Base-by-base conservation (phyloP, 2,888 invertebrate species). In the Rhogogaster chlorosoma region DNA sequence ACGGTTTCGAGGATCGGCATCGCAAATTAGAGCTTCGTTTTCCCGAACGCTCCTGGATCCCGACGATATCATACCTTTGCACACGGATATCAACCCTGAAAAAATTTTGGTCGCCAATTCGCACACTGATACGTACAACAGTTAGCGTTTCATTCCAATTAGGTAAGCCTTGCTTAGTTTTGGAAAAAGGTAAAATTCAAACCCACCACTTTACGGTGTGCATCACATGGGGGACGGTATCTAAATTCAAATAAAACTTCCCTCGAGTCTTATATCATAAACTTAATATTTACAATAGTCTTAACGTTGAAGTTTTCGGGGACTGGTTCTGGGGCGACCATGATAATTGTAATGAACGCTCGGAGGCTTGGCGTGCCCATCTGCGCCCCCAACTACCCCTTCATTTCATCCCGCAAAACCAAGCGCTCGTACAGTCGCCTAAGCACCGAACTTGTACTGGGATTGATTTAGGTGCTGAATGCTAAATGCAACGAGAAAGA, bases 401-500 rank as follows among this genome's bases (percentile, higher is more conserved):
- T 80, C 45, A 78, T 83, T 83, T 83, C 26, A 22, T 70, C 67
- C 67, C 70, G 86, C 75, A 57, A 85, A 83, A 86, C 83, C 85
- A 85, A 84, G 85, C 80, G 84, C 85, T 86, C 88, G 88, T 82
- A 53, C 18, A 53, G 82, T 87, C 78, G 83, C 91, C 92, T 93
- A 93, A 93, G 93, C 92, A 93, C 93, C 92, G 91, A 93, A 93
- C 93, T 93, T 93, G 92, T 92, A 32, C 67, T 91, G 92, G 92
- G 93, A 93, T 93, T 93, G 93, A 93, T 93, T 93, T 93, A 93
- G 93, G 92, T 92, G 93, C 92, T 92, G 93, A 93, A 93, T 93
- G 92, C 92, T 93, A 93, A 93, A 93, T 93, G 93, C 93, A 92
- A 70, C 80, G 82, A 82, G 53, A 75, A n/a, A 53, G 84, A 18